phyloP scores from a whole-genome alignment of 2,797 vertebrate genomes.

The Cryptoprocta ferox region DNA sequence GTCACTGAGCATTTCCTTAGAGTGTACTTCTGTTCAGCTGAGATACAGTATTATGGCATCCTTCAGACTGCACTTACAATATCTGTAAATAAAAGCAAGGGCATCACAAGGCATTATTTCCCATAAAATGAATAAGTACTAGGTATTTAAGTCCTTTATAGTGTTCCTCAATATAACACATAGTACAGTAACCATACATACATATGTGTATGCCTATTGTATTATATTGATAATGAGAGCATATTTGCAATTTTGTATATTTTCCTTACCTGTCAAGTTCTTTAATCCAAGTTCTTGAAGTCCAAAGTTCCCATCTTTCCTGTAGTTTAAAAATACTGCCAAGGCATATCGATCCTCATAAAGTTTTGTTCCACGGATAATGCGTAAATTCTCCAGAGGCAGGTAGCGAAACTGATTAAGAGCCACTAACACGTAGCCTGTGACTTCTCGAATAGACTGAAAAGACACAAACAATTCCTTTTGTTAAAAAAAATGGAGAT shows the following conservation, averaged over 20 bases:
- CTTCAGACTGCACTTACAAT: constrained; percentile 11
- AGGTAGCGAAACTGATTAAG: constrained; percentile 98
- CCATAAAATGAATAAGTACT: neutral
- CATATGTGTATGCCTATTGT: accelerated
- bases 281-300: constrained; percentile 95
- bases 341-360: constrained; percentile 97
- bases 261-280: constrained; percentile 94
- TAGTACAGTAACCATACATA: neutral
- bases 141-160: neutral
- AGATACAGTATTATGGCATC: constrained; percentile 50
- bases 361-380: constrained; percentile 96
- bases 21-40: constrained; percentile 53
- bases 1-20: constrained; percentile 54
- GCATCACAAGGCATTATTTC: neutral
- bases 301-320: constrained; percentile 95
- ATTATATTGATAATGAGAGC: neutral
- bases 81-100: constrained; percentile 33
- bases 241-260: accelerated
- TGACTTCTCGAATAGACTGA: constrained; percentile 98
- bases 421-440: constrained; percentile 97
- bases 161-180: neutral
- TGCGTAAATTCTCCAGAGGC: constrained; percentile 97
- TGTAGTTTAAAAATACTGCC: constrained; percentile 98
- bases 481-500: constrained; percentile 17
- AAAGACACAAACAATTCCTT: constrained; percentile 67